Base-by-base conservation (phyloP, 2,888 invertebrate genomes). In the Tachina lurida region DNA sequence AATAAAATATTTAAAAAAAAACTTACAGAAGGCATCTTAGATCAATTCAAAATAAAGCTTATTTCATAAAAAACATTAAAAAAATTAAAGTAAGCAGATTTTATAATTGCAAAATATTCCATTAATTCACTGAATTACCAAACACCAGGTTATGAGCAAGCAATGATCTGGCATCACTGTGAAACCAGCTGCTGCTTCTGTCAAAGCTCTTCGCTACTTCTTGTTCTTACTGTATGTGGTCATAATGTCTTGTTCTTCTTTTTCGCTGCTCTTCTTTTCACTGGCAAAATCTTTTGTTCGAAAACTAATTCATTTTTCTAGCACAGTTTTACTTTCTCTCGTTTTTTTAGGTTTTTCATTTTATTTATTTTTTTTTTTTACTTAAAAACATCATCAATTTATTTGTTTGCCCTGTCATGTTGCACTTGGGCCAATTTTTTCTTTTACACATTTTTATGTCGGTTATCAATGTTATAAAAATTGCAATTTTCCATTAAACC, bases 401-500 rank as follows among this genome's bases (percentile, higher is more conserved):
- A 67, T 65, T 58, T 73, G 49, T 58, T 47, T 65, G 22, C 22
- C 13, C 39, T 74, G 67, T 80, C 58, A 41, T 74, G 80, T 43
- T 73, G 65, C 80, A 80, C 80, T 74, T 80, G 80, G 58, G 43
- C 73, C 58, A 74, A 58, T 47, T 79, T 31, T 17, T 52, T 54
- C 39, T 54, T 15, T 49, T 65, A 70, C 22, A 62, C 31, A 43
- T 31, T 79, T 67, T 60, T 19, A 17, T 67, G 43, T 74, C 58
- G 19, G 12, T n/a, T 67, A 54, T 49, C 31, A 60, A 3, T 74
- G 49, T 58, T 65, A 80, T 74, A 43, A 80, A 73, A 80, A 67
- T 80, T 80, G 58, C 74, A 73, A 74, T 67, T 80, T 65, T 73
- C 65, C 71, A 71, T 79, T 79, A 63, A 75, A 75, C 45, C 54